Percentiles rank a stretch among this genome's conserved stretches.
These are phyloP conservation scores for Venustoraphidia nigricollis DNA, from an alignment of 2,888 invertebrate genomes.

Conservation along the genomic window DNA sequence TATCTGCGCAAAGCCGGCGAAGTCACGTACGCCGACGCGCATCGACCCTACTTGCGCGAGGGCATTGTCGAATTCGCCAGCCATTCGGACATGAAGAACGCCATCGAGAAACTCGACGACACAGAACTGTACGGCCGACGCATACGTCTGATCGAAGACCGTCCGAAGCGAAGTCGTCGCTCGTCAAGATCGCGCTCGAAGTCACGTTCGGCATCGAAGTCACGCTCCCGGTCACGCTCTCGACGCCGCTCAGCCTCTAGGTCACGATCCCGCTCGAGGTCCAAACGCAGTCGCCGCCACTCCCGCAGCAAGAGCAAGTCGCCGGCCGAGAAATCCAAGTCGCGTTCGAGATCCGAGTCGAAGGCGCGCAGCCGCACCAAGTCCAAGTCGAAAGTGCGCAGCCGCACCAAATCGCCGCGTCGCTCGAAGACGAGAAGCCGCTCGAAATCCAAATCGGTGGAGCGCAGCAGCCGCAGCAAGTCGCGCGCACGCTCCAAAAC, in stretches of 20 bases:
- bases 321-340: conserved; percentile 17
- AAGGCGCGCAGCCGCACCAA: conserved; percentile 14
- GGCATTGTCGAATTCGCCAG: conserved; percentile 95
- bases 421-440: conserved; percentile 13
- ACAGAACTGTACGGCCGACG: conserved; percentile 92
- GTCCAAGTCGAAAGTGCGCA: conserved; percentile 19
- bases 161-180: conserved; percentile 38
- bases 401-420: conserved; percentile 10
- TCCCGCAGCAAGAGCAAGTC: conserved; percentile 19
- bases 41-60: conserved; percentile 88
- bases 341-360: conserved; percentile 18
- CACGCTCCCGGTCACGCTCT: conserved; percentile 30
- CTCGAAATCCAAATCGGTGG: conserved; percentile 8
- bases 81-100: conserved; percentile 88
- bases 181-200: conserved; percentile 28
- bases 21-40: conserved; percentile 97
- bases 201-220: conserved; percentile 32
- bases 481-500: conserved; percentile 26
- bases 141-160: conserved; percentile 81
- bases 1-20: conserved; percentile 99
- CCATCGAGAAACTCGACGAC: conserved; percentile 90
- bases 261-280: conserved; percentile 50
- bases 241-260: conserved; percentile 34
- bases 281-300: conserved; percentile 24
- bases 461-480: conserved; percentile 10